Conservation (phyloP, 2,888 invertebrate genomes). For the Tortrix viridana region DNA sequence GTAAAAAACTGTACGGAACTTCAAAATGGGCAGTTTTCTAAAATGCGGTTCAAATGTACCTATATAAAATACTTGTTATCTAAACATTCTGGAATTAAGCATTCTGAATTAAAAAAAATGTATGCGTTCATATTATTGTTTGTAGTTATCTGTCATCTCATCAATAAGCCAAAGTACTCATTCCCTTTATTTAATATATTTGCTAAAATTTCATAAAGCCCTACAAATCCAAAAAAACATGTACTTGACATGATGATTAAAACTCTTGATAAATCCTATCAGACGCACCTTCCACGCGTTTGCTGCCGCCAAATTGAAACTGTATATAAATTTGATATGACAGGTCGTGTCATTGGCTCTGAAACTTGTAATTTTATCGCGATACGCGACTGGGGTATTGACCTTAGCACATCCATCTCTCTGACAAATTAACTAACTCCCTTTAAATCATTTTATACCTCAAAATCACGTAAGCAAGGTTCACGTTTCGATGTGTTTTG, state of each 20-base stretch:
- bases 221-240: not conserved
- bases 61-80: too few relatives aligned
- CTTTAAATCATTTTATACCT: slow-evolving; percentile 4
- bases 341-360: too few relatives aligned
- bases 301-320: too few relatives aligned
- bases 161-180: too few relatives aligned
- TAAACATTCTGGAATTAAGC: too few relatives aligned
- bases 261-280: slow-evolving; percentile 1
- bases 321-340: too few relatives aligned
- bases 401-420: slow-evolving; percentile 25
- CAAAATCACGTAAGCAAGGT: not conserved
- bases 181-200: not conserved
- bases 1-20: too few relatives aligned
- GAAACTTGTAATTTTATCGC: slow-evolving; percentile 8
- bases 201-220: not conserved
- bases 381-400: slow-evolving; percentile 18
- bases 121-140: too few relatives aligned
- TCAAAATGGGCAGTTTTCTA: too few relatives aligned
- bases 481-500: not conserved
- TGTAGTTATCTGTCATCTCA: too few relatives aligned
- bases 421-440: slow-evolving; percentile 14
- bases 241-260: not conserved
- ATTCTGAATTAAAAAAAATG: too few relatives aligned
- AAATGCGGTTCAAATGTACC: too few relatives aligned
- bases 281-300: slow-evolving; percentile 3